Evolutionary conservation across 2,797 vertebrate species (phyloP).

Genomic region (Pantherophis vulpinus): DNA sequence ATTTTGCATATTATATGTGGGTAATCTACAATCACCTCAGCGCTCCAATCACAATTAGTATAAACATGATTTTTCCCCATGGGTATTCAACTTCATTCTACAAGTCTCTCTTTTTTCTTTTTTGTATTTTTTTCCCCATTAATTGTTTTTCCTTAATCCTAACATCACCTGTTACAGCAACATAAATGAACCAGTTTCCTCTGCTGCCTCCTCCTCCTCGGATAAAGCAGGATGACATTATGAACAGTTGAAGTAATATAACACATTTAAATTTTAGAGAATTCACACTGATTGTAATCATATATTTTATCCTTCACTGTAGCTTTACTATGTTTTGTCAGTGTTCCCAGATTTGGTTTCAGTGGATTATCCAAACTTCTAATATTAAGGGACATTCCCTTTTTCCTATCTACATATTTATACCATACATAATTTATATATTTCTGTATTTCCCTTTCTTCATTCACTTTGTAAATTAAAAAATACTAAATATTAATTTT

Average conservation of each 20-base stretch:
- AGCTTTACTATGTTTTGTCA: neutral
- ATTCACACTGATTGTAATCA: neutral
- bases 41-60: no score
- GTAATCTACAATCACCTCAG: neutral
- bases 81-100: no score
- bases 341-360: neutral
- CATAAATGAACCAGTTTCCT: no score
- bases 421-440: neutral
- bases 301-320: neutral
- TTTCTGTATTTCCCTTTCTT: neutral
- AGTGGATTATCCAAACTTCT: neutral
- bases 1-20: neutral
- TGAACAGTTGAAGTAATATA: neutral
- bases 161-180: no score
- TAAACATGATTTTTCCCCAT: no score
- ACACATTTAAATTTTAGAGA: neutral
- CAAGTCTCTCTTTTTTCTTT: no score
- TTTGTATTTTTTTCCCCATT: no score
- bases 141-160: no score
- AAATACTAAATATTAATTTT: neutral
- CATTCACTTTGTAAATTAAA: neutral
- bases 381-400: neutral
- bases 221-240: neutral
- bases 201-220: neutral
- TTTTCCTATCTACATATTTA: neutral